Percentiles rank a stretch among this genome's conserved stretches.
Evolutionary conservation across 2,797 vertebrate genomes (phyloP).

Genomic region (Rhinella marina): DNA sequence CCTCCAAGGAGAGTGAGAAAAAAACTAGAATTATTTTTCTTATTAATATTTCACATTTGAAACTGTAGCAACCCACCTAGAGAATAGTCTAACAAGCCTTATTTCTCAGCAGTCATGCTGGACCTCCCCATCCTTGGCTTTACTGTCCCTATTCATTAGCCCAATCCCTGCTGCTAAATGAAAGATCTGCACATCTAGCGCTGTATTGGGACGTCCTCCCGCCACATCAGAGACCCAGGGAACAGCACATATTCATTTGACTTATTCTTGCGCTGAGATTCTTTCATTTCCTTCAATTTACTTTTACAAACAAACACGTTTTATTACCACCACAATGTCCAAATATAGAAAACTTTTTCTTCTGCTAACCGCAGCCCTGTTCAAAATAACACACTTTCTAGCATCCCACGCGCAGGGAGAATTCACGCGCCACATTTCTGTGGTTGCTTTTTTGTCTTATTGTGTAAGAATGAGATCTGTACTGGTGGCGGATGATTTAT

Average conservation of each 20-base stretch:
- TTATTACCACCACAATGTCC: not conserved
- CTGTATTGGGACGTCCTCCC: not conserved
- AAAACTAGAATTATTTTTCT: too few species aligned
- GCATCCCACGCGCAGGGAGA: constrained; percentile 29
- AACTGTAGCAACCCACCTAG: not conserved
- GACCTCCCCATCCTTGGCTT: not conserved
- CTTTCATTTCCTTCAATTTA: not conserved
- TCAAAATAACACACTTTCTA: constrained; percentile 14
- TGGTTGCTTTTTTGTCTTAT: constrained; percentile 16
- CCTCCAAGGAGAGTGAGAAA: too few species aligned
- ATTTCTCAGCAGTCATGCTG: not conserved
- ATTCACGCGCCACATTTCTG: constrained; percentile 2
- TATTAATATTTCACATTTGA: too few species aligned
- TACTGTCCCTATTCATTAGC: constrained; percentile 1
- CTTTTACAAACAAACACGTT: not conserved
- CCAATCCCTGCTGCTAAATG: not conserved
- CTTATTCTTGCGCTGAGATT: not conserved
- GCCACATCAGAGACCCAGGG: not conserved
- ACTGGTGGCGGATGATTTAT: not conserved
- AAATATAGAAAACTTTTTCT: constrained; percentile 41
- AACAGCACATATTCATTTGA: not conserved
- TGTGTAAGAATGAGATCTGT: not conserved
- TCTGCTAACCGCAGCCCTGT: not conserved
- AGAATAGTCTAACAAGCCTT: not conserved
- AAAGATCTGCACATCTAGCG: not conserved